Conservation (phyloP, 2,797 vertebrate genomes). For the Alca torda region DNA sequence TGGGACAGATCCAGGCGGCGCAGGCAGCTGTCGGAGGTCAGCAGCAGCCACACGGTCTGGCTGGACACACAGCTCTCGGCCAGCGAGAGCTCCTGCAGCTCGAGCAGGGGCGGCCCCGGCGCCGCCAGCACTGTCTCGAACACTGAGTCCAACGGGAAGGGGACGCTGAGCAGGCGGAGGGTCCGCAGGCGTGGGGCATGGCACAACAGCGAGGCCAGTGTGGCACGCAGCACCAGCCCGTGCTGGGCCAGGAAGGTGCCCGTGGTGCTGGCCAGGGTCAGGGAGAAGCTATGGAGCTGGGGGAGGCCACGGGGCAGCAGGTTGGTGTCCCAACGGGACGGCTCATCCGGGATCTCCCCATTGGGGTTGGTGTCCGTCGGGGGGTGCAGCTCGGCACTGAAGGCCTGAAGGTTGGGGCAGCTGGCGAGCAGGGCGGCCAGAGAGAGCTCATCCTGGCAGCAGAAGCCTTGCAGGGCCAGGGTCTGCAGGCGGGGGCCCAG, state of each 20-base stretch:
- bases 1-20: slow-evolving; percentile 32
- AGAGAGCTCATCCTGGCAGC: slow-evolving; percentile 45
- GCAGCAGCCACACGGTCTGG: not conserved
- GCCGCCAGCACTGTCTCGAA: slow-evolving; percentile 1
- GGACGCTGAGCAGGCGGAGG: slow-evolving; percentile 75
- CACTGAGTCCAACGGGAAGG: slow-evolving; percentile 74
- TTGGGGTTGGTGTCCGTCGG: rapidly evolving
- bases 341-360: not conserved
- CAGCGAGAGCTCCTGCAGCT: slow-evolving; percentile 45
- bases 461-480: slow-evolving; percentile 82
- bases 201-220: slow-evolving; percentile 73
- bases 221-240: slow-evolving; percentile 59
- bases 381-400: slow-evolving; percentile 72
- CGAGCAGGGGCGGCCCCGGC: not conserved
- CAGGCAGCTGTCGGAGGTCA: slow-evolving; percentile 27
- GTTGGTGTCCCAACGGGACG: not conserved
- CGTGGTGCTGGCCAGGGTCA: not conserved
- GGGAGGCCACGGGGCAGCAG: not conserved
- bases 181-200: slow-evolving; percentile 69
- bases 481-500: slow-evolving; percentile 70
- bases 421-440: slow-evolving; percentile 71
- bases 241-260: not conserved
- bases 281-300: slow-evolving; percentile 25
- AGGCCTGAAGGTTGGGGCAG: slow-evolving; percentile 77
- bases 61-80: slow-evolving; percentile 13